Evolutionary conservation across 2,113 vertebrate species (phyloP).

Genomic region (Psophia crepitans): DNA sequence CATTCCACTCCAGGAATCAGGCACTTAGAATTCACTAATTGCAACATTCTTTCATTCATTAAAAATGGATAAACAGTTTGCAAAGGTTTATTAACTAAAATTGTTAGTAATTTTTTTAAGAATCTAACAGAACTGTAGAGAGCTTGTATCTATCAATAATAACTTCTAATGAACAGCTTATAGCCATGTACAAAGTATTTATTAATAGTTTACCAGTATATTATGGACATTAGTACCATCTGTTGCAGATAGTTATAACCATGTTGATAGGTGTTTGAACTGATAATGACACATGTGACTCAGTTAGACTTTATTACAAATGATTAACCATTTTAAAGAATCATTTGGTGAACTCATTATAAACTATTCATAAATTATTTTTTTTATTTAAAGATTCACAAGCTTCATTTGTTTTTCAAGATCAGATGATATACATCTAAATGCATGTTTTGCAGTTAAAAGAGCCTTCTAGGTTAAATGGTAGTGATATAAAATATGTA

Average conservation of each 20-base stretch:
- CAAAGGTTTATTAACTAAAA: conserved; percentile 22
- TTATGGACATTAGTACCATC: not conserved
- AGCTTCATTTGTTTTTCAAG: not conserved
- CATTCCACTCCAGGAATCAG: not conserved
- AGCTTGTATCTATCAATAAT: not conserved
- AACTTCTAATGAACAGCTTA: conserved; percentile 7
- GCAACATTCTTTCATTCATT: not conserved
- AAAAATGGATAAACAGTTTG: conserved; percentile 16
- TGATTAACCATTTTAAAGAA: not conserved
- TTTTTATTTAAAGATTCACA: not conserved
- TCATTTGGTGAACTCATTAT: not conserved
- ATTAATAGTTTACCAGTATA: conserved; percentile 6
- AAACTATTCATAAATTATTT: not conserved
- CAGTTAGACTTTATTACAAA: not conserved
- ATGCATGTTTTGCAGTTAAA: not conserved
- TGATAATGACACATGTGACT: not conserved
- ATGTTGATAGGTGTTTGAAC: conserved; percentile 10
- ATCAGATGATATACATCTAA: not conserved
- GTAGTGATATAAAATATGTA: not conserved
- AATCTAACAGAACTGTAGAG: not conserved
- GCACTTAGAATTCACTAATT: conserved; percentile 6
- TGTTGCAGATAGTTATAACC: not conserved
- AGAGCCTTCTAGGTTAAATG: not conserved
- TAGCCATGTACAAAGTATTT: not conserved
- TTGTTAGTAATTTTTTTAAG: not conserved